phyloP scores from a whole-genome alignment of 1,140 invertebrate species.

The Caenorhabditis tropicalis region DNA sequence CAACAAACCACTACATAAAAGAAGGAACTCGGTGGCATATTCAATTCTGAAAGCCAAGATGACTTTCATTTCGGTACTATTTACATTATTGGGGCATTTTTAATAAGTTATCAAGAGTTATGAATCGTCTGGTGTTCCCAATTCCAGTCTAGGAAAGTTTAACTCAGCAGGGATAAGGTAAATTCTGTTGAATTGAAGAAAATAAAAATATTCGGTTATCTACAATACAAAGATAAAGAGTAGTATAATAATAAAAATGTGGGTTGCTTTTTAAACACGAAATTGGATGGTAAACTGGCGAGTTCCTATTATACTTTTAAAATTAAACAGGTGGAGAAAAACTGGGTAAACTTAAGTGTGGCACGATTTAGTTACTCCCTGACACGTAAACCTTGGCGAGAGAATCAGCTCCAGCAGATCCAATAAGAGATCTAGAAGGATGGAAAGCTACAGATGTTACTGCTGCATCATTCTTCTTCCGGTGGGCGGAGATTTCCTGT shows the following conservation, averaged over 20 bases:
- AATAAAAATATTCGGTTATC: neutral
- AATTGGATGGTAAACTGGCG: neutral
- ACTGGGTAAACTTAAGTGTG: neutral
- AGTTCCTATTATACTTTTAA: slow-evolving; percentile 23
- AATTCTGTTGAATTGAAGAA: neutral
- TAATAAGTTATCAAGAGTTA: neutral
- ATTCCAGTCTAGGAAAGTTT: neutral
- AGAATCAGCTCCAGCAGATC: slow-evolving; percentile 95
- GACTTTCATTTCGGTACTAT: neutral
- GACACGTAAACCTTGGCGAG: slow-evolving; percentile 85
- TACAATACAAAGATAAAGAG: slow-evolving; percentile 18
- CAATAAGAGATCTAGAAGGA: slow-evolving; percentile 95
- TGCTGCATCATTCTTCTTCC: slow-evolving; percentile 99
- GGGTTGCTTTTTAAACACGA: neutral
- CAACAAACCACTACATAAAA: neutral
- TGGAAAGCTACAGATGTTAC: slow-evolving; percentile 99
- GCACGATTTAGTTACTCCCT: neutral
- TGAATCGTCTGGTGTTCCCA: neutral
- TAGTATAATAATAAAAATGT: neutral
- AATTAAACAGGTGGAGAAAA: neutral
- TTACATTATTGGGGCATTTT: neutral
- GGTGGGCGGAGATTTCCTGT: slow-evolving; percentile 98
- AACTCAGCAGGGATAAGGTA: neutral
- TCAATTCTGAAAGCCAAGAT: neutral
- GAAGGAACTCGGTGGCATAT: too few relatives aligned